phyloP scores from a whole-genome alignment of 2,888 invertebrate genomes.

The Clusia tigrina region DNA sequence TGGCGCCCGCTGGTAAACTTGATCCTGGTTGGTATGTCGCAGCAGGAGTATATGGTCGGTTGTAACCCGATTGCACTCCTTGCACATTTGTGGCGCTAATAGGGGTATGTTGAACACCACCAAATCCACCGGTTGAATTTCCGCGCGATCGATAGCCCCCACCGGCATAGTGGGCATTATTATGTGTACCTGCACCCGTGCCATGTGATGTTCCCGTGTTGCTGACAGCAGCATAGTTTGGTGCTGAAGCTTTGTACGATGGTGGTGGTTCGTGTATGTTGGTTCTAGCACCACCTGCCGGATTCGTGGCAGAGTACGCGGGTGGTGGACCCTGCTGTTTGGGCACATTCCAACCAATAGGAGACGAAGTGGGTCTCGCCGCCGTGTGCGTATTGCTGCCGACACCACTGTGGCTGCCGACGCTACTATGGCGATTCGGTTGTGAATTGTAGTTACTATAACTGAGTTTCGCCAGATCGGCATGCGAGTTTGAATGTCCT shows the following conservation, averaged over 20 bases:
- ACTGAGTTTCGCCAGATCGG: slow-evolving; percentile 48
- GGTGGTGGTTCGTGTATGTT: slow-evolving; percentile 59
- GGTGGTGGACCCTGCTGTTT: slow-evolving; percentile 61
- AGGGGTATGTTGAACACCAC: slow-evolving; percentile 46
- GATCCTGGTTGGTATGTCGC: slow-evolving; percentile 45
- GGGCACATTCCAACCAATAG: slow-evolving; percentile 61
- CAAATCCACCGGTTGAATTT: slow-evolving; percentile 45
- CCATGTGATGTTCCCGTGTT: slow-evolving; percentile 33
- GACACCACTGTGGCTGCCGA: slow-evolving; percentile 17
- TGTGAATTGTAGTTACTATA: slow-evolving; percentile 47
- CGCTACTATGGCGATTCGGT: slow-evolving; percentile 37
- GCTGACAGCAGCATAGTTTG: slow-evolving; percentile 50
- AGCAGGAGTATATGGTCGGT: slow-evolving; percentile 47
- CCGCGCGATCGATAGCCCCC: slow-evolving; percentile 44
- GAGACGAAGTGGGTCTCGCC: slow-evolving; percentile 36
- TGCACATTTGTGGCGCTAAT: slow-evolving; percentile 51
- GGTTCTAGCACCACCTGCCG: slow-evolving; percentile 56
- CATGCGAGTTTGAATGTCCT: slow-evolving; percentile 38
- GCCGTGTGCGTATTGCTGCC: slow-evolving; percentile 7
- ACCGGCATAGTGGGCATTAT: slow-evolving; percentile 28
- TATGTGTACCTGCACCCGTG: slow-evolving; percentile 31
- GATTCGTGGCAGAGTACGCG: slow-evolving; percentile 55
- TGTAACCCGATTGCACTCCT: slow-evolving; percentile 56
- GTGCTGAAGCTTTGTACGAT: slow-evolving; percentile 54
- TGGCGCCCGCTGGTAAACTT: slow-evolving; percentile 46